A percentile compares a stretch with the other conserved stretches of the same genome.
These are phyloP conservation scores for Tarsius wallacei DNA, from an alignment of 2,797 vertebrate species.

Conservation along the genomic window DNA sequence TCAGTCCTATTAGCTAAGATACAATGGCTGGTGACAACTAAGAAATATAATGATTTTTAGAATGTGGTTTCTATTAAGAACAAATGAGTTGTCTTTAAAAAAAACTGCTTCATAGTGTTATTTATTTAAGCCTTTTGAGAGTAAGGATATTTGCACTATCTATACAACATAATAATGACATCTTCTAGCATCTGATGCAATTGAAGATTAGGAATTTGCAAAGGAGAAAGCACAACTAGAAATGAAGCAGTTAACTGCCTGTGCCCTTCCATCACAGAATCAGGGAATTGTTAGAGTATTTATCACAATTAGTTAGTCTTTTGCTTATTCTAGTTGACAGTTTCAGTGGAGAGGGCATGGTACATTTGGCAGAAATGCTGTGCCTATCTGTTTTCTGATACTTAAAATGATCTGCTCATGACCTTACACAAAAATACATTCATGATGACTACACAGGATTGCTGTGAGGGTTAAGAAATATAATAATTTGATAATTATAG, in stretches of 20 bases:
- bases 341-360: fast-evolving
- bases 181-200: not conserved
- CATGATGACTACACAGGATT: not conserved
- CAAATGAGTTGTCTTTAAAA: conserved; percentile 76
- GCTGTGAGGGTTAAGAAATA: not conserved
- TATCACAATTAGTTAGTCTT: not conserved
- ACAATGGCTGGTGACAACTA: conserved; percentile 75
- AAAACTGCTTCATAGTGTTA: conserved; percentile 53
- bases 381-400: not conserved
- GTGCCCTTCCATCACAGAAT: not conserved
- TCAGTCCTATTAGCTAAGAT: conserved; percentile 76
- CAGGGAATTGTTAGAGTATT: not conserved
- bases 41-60: conserved; percentile 80
- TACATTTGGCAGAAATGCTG: not conserved
- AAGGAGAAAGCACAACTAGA: not conserved
- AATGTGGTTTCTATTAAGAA: conserved; percentile 72
- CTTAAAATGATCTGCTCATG: not conserved
- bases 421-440: not conserved
- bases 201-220: not conserved
- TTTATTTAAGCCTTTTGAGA: conserved; percentile 50
- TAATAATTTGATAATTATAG: not conserved
- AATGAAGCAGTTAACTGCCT: not conserved
- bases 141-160: not conserved
- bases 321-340: not conserved
- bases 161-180: not conserved